These are phyloP conservation scores for Cryptoblepharus egeriae DNA, from an alignment of 2,797 vertebrate genomes.

Conservation along the genomic window DNA sequence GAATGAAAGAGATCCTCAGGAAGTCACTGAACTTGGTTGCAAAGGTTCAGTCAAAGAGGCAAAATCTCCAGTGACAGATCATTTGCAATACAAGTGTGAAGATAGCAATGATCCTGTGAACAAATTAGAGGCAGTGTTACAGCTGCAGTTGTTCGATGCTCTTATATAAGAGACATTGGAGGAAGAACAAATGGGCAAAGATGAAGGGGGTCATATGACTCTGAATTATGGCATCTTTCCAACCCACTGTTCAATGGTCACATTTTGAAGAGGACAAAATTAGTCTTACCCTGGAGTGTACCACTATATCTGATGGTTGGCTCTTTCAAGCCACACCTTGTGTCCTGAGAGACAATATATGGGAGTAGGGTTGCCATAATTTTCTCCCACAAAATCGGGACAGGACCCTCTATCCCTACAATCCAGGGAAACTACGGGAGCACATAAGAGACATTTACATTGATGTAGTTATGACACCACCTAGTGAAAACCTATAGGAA, in stretches of 20 bases:
- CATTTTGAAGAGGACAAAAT: neutral
- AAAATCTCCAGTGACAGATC: neutral
- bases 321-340: too few relatives aligned
- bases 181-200: neutral
- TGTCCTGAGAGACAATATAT: too few relatives aligned
- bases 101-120: neutral
- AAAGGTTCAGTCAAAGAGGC: neutral
- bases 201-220: neutral
- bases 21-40: neutral
- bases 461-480: too few relatives aligned
- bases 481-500: too few relatives aligned
- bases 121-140: neutral
- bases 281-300: neutral
- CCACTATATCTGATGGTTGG: neutral
- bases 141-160: neutral
- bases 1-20: neutral
- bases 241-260: neutral
- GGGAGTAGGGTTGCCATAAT: too few relatives aligned
- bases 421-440: too few relatives aligned
- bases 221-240: neutral
- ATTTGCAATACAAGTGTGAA: conserved; percentile 6
- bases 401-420: too few relatives aligned
- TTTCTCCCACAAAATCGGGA: too few relatives aligned
- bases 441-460: too few relatives aligned
- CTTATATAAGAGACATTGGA: neutral